Percentiles rank a stretch among this genome's conserved stretches.
These are phyloP conservation scores for Autographa gamma DNA, from an alignment of 2,888 invertebrate genomes.

Conservation along the genomic window DNA sequence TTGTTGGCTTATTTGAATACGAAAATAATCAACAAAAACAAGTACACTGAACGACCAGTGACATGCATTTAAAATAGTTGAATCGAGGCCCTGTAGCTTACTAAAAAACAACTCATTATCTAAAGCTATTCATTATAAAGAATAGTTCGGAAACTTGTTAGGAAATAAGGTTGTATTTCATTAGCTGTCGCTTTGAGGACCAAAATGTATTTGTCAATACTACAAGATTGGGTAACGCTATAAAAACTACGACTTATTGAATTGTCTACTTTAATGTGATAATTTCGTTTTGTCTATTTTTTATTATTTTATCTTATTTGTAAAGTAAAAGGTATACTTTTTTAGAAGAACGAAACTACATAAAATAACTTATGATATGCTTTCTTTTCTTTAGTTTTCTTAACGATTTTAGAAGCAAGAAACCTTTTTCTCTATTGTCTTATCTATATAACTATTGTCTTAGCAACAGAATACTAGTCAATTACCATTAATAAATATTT, in stretches of 20 bases:
- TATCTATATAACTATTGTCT: background rate
- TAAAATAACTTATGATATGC: too few relatives aligned
- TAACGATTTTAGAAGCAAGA: too few relatives aligned
- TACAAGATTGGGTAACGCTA: slow-evolving; percentile 13
- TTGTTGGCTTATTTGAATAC: too few relatives aligned
- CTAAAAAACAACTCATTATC: slow-evolving; percentile 67
- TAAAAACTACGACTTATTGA: slow-evolving; percentile 6
- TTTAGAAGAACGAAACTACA: too few relatives aligned
- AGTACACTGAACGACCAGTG: too few relatives aligned
- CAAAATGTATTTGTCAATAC: slow-evolving; percentile 37
- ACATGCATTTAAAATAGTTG: too few relatives aligned
- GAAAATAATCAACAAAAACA: too few relatives aligned
- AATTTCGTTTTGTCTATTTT: background rate
- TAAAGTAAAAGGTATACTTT: too few relatives aligned
- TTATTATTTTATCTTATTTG: too few relatives aligned
- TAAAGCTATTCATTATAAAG: slow-evolving; percentile 59
- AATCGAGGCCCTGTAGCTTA: slow-evolving; percentile 13
- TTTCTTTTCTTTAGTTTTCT: too few relatives aligned
- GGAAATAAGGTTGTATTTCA: slow-evolving; percentile 30
- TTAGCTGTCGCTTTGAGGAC: slow-evolving; percentile 28
- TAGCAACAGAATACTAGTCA: background rate
- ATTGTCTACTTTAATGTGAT: slow-evolving; percentile 17
- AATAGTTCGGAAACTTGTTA: slow-evolving; percentile 40
- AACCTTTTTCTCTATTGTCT: too few relatives aligned
- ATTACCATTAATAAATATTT: background rate